Base-by-base conservation (phyloP, 2,888 invertebrate species). In the Lycocerus yunnanus region DNA sequence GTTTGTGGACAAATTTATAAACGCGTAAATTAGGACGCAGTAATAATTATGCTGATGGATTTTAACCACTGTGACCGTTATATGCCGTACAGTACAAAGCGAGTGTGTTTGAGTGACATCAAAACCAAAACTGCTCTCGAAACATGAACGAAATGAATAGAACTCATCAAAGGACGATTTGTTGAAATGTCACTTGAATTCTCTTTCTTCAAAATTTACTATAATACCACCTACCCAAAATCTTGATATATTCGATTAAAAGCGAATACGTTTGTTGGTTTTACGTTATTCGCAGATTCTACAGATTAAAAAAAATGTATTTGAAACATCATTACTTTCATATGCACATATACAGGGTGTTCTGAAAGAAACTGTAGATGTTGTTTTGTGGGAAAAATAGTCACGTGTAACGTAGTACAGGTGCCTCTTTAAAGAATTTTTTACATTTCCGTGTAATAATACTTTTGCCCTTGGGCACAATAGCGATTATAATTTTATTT, bases 71-170 rank as follows among this genome's bases (percentile, higher is more conserved):
- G 61, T 15, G 58, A 68, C 27, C 68, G 68, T 68, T 68, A 43
- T 68, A 20, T 43, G 27, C 68, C 58, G 16, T 16, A 16, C 58
- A 70, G 43, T 58, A 65, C 63, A 70, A 65, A 70, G 65, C 43
- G 65, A 61, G 27, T 70, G 69, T 43, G 43, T 65, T 70, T 70
- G 69, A 70, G 43, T 63, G 69, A 70, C 69, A 70, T 63, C 20
- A 65, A 63, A 63, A 18, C 20, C 61, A 63, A 63, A 63, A 70
- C 16, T 13, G 63, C 63, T 14, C 63, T 70, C 58, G 63, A 70
- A 70, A 61, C 68, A 21, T 20, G 65, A 58, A 27, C 63, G 69
- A 65, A 63, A 65, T 59, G 68, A 68, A 59, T 68, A 18, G 68
- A 69, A 60, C 61, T 63, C 61, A 18, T 63, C 61, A 63, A 63